A percentile compares a stretch with the other conserved stretches of the same genome.
These are phyloP conservation scores for Julus scandinavius DNA, from an alignment of 2,888 invertebrate genomes.

Conservation along the genomic window DNA sequence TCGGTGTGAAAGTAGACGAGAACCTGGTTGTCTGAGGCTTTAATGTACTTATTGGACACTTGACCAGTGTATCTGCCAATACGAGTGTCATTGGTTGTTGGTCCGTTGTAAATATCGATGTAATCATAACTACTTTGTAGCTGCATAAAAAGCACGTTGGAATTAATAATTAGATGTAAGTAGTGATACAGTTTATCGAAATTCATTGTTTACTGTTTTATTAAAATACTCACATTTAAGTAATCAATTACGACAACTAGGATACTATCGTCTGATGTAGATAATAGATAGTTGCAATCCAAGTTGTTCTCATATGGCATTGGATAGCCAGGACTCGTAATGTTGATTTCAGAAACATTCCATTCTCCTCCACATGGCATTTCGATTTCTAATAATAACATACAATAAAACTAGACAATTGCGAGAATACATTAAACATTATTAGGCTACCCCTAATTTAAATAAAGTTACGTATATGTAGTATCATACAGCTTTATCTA, in stretches of 20 bases:
- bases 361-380: neutral
- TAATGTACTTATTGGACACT: neutral
- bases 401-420: too few species aligned
- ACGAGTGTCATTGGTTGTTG: neutral
- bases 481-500: too few species aligned
- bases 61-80: neutral
- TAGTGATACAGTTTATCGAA: neutral
- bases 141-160: neutral
- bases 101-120: neutral
- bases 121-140: neutral
- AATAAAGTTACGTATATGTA: too few species aligned
- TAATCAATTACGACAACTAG: neutral
- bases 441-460: too few species aligned
- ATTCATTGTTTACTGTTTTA: neutral
- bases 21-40: neutral
- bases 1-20: neutral
- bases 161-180: neutral
- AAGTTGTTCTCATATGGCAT: neutral
- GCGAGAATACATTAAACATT: too few species aligned
- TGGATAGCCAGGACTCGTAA: neutral
- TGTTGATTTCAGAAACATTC: neutral
- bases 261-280: neutral
- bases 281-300: neutral
- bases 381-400: neutral
- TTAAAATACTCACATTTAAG: neutral